Conservation (phyloP, 2,888 invertebrate genomes). For the Campopleginae sp. region DNA sequence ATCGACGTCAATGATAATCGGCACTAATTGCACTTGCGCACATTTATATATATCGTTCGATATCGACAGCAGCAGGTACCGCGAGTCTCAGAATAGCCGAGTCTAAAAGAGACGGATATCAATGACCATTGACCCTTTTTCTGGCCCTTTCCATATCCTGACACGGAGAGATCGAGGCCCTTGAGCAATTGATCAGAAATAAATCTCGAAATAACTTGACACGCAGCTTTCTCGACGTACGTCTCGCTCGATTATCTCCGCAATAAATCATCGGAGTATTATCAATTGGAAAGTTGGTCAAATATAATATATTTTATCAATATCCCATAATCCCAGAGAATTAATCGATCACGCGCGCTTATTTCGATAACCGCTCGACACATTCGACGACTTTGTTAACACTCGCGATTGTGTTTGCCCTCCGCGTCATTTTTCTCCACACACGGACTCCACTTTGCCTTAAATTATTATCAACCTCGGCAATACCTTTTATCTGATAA, state of each 20-base stretch:
- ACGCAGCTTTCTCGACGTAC: not conserved
- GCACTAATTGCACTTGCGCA: slow-evolving; percentile 62
- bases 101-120: slow-evolving; percentile 36
- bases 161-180: not conserved
- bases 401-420: not conserved
- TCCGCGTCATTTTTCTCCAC: not conserved
- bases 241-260: not conserved
- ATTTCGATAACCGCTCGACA: not conserved
- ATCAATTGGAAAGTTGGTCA: not conserved
- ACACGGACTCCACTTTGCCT: not conserved
- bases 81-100: slow-evolving; percentile 21
- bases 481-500: slow-evolving; percentile 40
- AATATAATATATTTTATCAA: not conserved
- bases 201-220: not conserved
- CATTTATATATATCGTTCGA: slow-evolving; percentile 34
- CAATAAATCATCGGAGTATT: not conserved
- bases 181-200: not conserved
- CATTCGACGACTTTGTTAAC: not conserved
- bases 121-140: slow-evolving; percentile 42
- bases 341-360: not conserved
- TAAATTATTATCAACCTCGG: slow-evolving; percentile 13
- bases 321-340: not conserved
- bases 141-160: not conserved
- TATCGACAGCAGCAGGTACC: slow-evolving; percentile 58
- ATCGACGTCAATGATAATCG: slow-evolving; percentile 59